Evolutionary conservation across 2,113 vertebrate genomes (phyloP), one percentile per base, ranked within the genome.

Genomic region (Caloenas nicobarica): DNA sequence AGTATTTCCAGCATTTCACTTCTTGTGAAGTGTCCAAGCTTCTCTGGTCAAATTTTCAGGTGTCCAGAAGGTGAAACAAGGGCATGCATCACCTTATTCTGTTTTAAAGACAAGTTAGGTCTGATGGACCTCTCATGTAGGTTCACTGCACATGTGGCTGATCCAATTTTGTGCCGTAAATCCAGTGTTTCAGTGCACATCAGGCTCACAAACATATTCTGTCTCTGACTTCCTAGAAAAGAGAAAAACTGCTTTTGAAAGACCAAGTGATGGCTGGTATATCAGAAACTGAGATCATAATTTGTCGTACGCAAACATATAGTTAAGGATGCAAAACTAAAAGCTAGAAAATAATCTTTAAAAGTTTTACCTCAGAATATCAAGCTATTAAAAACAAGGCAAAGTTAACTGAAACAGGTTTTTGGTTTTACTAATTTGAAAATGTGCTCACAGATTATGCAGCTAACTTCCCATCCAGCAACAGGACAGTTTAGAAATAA

Each of bases 171-270:
- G 31, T 46, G 28, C 33, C 24, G n/a, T 44, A 81, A 89, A 62
- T 66, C 34, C 31, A 36, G 8, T 8, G 15, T 54, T 33, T n/a
- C 19, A 16, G 36, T 9, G 24, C 15, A 16, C 29, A 17, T 13
- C 10, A 1, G 24, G 69, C 44, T 80, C 0, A 0, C 13, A 70
- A 69, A 56, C 16, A 48, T 5, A 17, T 42, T 44, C 11, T 73
- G 24, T 60, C 31, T 83, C 50, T 74, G 56, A 24, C 29, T 74
- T 58, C 51, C 7, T 42, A 64, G 40, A 17, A 82, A 53, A 65
- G 13, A 68, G 25, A 86, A 88, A 42, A 4, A 9, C 4, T 58
- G 16, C 51, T 70, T 77, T 89, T 46, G 42, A 77, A 58, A 94
- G 48, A 46, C 60, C 44, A 70, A 26, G 42, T n/a, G 17, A 64